A percentile compares a stretch with the other conserved stretches of the same genome.
Evolutionary conservation across 2,797 vertebrate species (phyloP).

Genomic region (Discoglossus pictus): DNA sequence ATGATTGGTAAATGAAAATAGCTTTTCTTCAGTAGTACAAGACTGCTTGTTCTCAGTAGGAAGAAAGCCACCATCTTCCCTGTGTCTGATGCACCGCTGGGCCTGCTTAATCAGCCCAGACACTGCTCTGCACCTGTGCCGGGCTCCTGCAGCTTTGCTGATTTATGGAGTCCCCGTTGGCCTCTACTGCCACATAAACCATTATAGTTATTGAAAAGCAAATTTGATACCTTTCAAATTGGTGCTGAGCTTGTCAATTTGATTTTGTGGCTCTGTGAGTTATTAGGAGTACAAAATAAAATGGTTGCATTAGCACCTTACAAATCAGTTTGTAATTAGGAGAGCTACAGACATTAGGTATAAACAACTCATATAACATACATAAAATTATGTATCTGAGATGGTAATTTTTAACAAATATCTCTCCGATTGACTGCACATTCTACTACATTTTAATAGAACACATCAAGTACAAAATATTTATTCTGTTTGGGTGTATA

Average conservation of each 20-base stretch:
- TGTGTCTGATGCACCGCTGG: conserved; percentile 16
- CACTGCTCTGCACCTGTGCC: conserved; percentile 19
- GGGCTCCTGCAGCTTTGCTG: conserved; percentile 4
- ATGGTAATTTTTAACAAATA: no score
- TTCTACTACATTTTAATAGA: no score
- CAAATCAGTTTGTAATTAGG: neutral
- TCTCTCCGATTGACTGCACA: no score
- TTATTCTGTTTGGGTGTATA: no score
- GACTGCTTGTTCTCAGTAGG: conserved; percentile 20
- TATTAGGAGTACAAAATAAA: neutral
- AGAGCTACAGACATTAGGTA: no score
- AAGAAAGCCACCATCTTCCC: neutral
- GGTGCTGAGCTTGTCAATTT: conserved; percentile 15
- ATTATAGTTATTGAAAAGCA: conserved; percentile 24
- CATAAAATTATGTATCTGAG: no score
- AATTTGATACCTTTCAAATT: conserved; percentile 36
- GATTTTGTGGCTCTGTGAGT: neutral
- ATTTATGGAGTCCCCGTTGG: conserved; percentile 28
- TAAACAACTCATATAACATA: no score
- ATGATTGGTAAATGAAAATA: conserved; percentile 18
- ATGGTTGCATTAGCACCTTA: neutral
- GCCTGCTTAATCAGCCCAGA: conserved; percentile 30
- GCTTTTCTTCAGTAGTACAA: conserved; percentile 10
- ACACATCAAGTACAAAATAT: no score
- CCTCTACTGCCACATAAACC: conserved; percentile 26